Conservation (phyloP, 37 sponge, comb jelly and placozoan species). For the Tethya wilhelma region DNA sequence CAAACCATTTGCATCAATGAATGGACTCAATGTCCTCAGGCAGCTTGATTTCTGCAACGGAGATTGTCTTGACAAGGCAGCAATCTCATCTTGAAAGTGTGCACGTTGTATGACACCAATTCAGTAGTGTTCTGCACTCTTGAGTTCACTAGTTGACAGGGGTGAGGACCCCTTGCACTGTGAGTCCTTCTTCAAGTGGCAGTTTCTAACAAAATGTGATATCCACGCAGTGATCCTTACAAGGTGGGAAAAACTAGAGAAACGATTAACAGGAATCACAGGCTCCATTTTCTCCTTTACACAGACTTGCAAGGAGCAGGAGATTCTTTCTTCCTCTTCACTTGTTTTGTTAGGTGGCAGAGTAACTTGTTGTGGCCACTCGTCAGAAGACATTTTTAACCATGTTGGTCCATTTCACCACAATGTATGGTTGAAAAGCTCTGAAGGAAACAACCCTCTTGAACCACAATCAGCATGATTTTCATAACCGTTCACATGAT, state of each 20-base stretch:
- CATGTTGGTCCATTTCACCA: no score
- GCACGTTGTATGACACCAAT: not conserved
- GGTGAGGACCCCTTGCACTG: no score
- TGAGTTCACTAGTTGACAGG: conserved; percentile 6
- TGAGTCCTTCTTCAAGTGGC: not conserved
- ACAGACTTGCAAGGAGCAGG: not conserved
- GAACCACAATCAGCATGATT: conserved; percentile 27
- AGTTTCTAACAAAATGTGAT: conserved; percentile 9
- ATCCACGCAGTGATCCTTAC: conserved; percentile 19
- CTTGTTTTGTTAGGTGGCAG: not conserved
- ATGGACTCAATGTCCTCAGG: not conserved
- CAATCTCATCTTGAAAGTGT: conserved; percentile 11
- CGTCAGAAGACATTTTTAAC: conserved; percentile 20
- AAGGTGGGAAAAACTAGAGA: conserved; percentile 4
- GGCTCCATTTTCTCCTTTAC: not conserved
- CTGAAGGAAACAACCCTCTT: not conserved
- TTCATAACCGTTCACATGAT: conserved; percentile 7
- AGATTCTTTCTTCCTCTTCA: not conserved
- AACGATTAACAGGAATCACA: conserved; percentile 16
- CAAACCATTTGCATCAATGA: not conserved
- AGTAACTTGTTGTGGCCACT: conserved; percentile 11
- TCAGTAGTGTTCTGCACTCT: conserved; percentile 7
- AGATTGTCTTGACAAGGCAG: not conserved
- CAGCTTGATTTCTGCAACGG: not conserved
- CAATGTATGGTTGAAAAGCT: conserved; percentile 2